Conservation (phyloP, 2,797 vertebrate species). For the Hozukius guyotensis region DNA sequence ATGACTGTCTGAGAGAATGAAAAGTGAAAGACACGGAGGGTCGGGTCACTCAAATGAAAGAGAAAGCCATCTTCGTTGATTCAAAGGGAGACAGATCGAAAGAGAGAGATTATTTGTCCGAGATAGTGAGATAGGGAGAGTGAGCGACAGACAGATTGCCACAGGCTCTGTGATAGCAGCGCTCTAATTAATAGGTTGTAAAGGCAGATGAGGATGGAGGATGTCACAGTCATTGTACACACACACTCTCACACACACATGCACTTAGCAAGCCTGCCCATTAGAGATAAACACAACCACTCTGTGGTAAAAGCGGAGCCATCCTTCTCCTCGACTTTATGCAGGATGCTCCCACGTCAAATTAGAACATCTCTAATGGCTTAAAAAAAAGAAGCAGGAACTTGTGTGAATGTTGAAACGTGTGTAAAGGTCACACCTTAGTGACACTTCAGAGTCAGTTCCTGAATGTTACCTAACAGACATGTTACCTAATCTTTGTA, state of each 20-base stretch:
- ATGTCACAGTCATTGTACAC: slow-evolving; percentile 41
- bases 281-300: slow-evolving; percentile 52
- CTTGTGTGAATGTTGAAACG: background rate
- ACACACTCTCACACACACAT: slow-evolving; percentile 1
- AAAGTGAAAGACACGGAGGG: slow-evolving; percentile 6
- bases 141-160: slow-evolving; percentile 32
- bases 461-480: background rate
- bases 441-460: background rate
- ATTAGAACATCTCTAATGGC: background rate
- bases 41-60: slow-evolving; percentile 12
- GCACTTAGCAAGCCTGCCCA: slow-evolving; percentile 26
- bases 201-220: slow-evolving; percentile 75
- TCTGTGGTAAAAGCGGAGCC: slow-evolving; percentile 17
- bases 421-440: background rate
- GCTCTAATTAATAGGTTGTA: slow-evolving; percentile 78
- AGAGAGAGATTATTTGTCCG: slow-evolving; percentile 13
- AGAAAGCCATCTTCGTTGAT: slow-evolving; percentile 6
- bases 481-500: background rate
- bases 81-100: background rate
- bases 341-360: background rate
- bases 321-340: slow-evolving; percentile 1
- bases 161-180: slow-evolving; percentile 58
- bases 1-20: slow-evolving; percentile 2
- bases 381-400: background rate
- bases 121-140: background rate